Evolutionary conservation across 2,797 vertebrate species (phyloP).

Genomic region (Melanotaenia nigrans): DNA sequence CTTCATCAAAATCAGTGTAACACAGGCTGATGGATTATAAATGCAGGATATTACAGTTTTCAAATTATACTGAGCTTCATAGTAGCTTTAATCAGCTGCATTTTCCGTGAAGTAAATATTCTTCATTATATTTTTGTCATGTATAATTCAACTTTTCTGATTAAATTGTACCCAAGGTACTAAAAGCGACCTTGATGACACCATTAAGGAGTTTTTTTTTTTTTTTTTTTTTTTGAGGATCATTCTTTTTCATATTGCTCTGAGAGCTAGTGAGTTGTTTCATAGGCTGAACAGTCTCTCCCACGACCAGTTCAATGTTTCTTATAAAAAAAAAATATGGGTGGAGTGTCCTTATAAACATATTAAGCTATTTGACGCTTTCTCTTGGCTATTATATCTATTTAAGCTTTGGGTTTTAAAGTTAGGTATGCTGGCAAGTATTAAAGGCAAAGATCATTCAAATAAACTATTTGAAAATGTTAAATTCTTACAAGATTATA

Average conservation of each 20-base stretch:
- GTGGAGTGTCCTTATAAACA: not conserved
- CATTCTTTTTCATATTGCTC: not conserved
- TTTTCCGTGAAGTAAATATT: not conserved
- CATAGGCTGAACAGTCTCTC: not conserved
- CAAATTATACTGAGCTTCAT: not conserved
- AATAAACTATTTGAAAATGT: not conserved
- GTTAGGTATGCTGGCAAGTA: not conserved
- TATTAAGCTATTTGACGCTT: not conserved
- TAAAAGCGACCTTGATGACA: not conserved
- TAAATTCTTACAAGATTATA: not conserved
- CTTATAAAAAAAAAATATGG: not conserved
- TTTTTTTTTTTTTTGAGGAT: not conserved
- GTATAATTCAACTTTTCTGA: not conserved
- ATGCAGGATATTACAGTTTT: not conserved
- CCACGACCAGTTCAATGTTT: not conserved
- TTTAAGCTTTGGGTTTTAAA: not conserved
- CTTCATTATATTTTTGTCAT: not conserved
- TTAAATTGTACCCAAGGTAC: not conserved
- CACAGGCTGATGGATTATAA: not conserved
- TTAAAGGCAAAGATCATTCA: not conserved
- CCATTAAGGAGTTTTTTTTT: not conserved
- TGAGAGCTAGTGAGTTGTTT: not conserved
- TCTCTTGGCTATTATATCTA: not conserved
- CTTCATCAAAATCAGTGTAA: not conserved
- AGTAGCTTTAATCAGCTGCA: not conserved